Evolutionary conservation across 2,888 invertebrate genomes (phyloP), one percentile per base, ranked within the genome.

Genomic region (Cerceris rybyensis): DNA sequence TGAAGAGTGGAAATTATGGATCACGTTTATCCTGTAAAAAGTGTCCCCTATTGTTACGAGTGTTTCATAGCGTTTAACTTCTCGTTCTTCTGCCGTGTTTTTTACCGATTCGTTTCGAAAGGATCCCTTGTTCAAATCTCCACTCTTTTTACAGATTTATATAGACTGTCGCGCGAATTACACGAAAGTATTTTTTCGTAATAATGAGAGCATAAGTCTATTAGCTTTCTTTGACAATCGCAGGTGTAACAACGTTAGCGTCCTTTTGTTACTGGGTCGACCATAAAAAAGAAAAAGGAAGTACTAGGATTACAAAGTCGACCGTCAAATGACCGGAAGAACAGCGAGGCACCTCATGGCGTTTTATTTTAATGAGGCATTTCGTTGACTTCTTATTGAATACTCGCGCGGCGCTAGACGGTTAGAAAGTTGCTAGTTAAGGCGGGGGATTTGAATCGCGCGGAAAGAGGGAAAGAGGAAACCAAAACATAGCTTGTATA

Each of bases 401-500:
- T 78, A 70, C 64, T 75, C 78, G 71, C 75, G 66, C 72, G 69
- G 69, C 65, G 73, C 76, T 67, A 64, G 76, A 54, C 67, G 64
- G 78, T 81, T 78, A 75, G 75, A 67, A 69, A 69, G 80, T 75
- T 68, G 63, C 70, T 74, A 83, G 67, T 75, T 68, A 75, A 72
- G 71, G 67, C 57, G 69, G 28, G 67, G 41, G 73, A 58, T 58
- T 69, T 41, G 63, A 61, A 28, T 70, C 61, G 42, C 52, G 60
- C 17, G 63, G n/a, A 55, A 72, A 75, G 70, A 73, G 73, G 70
- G 49, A 77, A 80, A 84, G 74, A 70, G 72, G 69, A 85, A 86
- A 87, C 87, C 87, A 87, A 86, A 87, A 84, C 80, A 70, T 86
- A 86, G 78, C 74, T 86, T 86, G 78, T 87, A 86, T 70, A 87